These are phyloP conservation scores for Priocnemis perturbator DNA, from an alignment of 2,888 invertebrate species.

Conservation along the genomic window DNA sequence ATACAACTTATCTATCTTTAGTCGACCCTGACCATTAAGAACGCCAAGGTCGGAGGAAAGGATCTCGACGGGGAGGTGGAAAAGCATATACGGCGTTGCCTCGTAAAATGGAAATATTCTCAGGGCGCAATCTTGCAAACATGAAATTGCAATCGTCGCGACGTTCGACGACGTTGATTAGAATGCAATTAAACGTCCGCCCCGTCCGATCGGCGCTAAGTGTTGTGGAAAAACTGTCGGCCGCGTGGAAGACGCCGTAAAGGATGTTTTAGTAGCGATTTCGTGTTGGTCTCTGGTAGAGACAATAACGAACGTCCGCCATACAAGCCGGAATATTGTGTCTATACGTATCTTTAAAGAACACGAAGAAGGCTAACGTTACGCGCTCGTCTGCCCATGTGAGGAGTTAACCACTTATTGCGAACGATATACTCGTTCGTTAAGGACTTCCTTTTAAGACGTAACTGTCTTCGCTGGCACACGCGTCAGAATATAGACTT, in stretches of 20 bases:
- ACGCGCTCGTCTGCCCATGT: too few species aligned
- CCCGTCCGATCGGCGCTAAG: background rate
- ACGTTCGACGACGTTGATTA: conserved; percentile 42
- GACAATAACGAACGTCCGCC: conserved; percentile 1
- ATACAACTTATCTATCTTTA: conserved; percentile 50
- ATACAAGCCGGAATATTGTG: background rate
- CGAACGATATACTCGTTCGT: too few species aligned
- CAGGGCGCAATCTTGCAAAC: conserved; percentile 51
- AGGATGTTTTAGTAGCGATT: background rate
- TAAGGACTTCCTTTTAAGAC: too few species aligned
- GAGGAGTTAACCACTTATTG: too few species aligned
- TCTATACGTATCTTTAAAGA: too few species aligned
- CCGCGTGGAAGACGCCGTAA: background rate
- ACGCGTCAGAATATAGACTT: too few species aligned
- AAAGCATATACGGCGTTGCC: conserved; percentile 31
- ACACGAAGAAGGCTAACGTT: too few species aligned
- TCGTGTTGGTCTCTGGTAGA: background rate
- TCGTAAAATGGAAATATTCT: conserved; percentile 56
- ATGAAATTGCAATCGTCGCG: conserved; percentile 55
- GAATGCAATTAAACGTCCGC: conserved; percentile 39
- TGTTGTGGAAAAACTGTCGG: background rate
- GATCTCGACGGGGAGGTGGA: conserved; percentile 8
- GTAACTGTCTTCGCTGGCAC: too few species aligned
- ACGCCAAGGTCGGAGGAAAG: conserved; percentile 34
- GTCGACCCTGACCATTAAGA: conserved; percentile 19